Evolutionary conservation across 2,113 vertebrate genomes (phyloP), one percentile per base, ranked within the genome.

Genomic region (Bubalus kerabau): DNA sequence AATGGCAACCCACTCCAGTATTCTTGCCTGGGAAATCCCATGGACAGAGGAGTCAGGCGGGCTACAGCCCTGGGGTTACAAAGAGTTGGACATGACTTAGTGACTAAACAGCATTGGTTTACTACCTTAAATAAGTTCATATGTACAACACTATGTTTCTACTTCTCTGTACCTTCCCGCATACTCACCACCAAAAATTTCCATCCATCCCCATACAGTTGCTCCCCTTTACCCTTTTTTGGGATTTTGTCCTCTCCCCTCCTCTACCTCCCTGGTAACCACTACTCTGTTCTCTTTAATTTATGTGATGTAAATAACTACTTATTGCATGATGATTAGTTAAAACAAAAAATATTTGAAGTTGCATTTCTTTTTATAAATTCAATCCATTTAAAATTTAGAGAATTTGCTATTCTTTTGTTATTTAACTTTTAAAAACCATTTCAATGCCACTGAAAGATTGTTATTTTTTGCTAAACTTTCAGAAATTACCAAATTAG

Each of bases 341-440:
- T 93, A 54, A 92, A 88, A 78, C 48, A 78, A 87, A 96, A 74
- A 95, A 82, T 60, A 93, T n/a, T 67, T 91, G 8, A 95, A 85
- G 21, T 52, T 96, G 40, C 14, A 24, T 78, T 86, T 85, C 59
- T 93, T n/a, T 46, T 93, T 78, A 76, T 81, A 87, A 94, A 90
- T 59, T 64, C n/a, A 62, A 6, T 85, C 17, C 60, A 50, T 57
- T 96, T 92, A 43, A 96, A 88, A 78, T 56, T 50, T 32, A 94
- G 32, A 95, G 86, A 95, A 92, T 84, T 87, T 60, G 76, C 52
- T 85, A 5, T 87, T 85, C 15, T 64, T 92, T 96, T 74, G 43
- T 90, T 82, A 46, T 86, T 88, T 81, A 95, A 26, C 52, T 83
- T 87, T 93, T 60, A 59, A 78, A 78, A 78, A 21, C 85, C 78